Conservation (phyloP, 1,140 invertebrate genomes). For the Drosophila nigrodunni region DNA sequence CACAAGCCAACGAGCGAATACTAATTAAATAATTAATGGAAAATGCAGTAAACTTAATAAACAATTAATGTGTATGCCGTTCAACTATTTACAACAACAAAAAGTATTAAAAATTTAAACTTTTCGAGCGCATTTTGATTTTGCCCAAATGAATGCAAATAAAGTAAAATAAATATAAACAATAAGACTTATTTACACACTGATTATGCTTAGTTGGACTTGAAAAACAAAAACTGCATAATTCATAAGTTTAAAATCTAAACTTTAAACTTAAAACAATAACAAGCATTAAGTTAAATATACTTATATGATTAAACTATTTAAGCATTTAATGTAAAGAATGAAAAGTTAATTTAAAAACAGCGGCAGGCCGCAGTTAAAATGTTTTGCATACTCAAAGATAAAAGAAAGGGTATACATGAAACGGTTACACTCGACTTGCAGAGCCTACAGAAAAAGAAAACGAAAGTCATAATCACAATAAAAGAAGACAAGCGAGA, state of each 20-base stretch:
- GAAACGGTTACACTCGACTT: conserved; percentile 10
- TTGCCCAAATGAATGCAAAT: conserved; percentile 52
- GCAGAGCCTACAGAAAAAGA: conserved; percentile 38
- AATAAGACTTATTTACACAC: conserved; percentile 82
- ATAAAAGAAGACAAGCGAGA: conserved; percentile 5
- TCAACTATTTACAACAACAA: conserved; percentile 71
- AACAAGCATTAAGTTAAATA: conserved; percentile 41
- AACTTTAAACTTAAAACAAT: conserved; percentile 20
- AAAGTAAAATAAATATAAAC: conserved; percentile 57
- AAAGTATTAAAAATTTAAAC: conserved; percentile 24
- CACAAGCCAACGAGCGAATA: conserved; percentile 24
- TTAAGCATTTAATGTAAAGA: conserved; percentile 73
- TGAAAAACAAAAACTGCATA: conserved; percentile 53
- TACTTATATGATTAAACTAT: conserved; percentile 22
- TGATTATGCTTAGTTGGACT: conserved; percentile 80
- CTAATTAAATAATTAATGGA: conserved; percentile 27
- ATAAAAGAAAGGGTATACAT: not conserved
- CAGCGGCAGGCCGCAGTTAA: conserved; percentile 68
- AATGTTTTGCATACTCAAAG: conserved; percentile 47
- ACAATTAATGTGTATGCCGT: conserved; percentile 33
- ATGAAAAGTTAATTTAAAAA: conserved; percentile 32
- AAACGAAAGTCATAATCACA: conserved; percentile 8
- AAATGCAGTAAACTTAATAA: conserved; percentile 12
- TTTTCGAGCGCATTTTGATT: conserved; percentile 60
- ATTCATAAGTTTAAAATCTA: conserved; percentile 31